Conservation (phyloP, 2,797 vertebrate species). For the Buphagus erythrorhynchus region DNA sequence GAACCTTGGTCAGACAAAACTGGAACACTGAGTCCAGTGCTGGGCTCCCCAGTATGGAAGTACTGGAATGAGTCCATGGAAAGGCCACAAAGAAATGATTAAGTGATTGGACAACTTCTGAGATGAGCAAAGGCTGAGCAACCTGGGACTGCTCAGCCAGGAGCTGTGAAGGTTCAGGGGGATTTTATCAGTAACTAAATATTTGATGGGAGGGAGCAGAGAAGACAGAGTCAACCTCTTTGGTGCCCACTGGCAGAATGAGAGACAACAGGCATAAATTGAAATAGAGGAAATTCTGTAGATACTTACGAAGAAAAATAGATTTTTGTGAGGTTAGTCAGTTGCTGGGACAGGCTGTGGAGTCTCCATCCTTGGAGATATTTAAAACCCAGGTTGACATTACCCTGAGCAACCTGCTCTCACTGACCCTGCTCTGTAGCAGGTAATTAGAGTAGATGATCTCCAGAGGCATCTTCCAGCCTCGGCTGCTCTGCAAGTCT, state of each 20-base stretch:
- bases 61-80: rapidly evolving
- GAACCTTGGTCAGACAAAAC: neutral
- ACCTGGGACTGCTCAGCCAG: neutral
- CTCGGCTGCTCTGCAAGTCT: neutral
- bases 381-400: neutral
- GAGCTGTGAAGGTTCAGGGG: neutral
- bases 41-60: neutral
- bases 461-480: neutral
- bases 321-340: neutral
- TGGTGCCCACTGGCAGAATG: neutral
- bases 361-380: neutral
- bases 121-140: neutral
- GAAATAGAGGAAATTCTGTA: neutral
- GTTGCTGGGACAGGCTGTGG: neutral
- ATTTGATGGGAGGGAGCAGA: neutral
- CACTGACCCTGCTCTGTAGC: neutral
- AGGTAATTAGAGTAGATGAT: conserved; percentile 18
- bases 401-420: neutral
- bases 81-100: neutral
- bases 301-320: neutral
- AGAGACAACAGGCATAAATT: neutral
- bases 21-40: neutral
- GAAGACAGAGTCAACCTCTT: neutral
- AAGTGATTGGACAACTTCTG: neutral
- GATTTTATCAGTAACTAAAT: neutral